A percentile compares a stretch with the other conserved stretches of the same genome.
Conservation (phyloP, 2,113 vertebrate genomes). For the Meriones unguiculatus region DNA sequence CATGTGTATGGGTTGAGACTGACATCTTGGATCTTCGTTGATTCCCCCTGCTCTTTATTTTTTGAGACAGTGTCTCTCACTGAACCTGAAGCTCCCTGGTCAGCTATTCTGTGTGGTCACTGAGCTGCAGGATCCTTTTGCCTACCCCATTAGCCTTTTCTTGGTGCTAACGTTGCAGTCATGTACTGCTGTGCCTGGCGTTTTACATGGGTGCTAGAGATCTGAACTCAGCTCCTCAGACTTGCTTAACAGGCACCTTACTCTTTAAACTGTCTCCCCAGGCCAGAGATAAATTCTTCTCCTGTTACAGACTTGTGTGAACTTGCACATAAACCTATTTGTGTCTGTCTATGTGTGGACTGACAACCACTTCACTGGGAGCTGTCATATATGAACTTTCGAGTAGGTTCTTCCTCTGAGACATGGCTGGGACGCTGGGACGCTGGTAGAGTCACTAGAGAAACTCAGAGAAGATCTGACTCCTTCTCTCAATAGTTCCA, state of each 20-base stretch:
- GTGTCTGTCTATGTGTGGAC: neutral
- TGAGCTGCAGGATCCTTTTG: neutral
- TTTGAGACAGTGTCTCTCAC: neutral
- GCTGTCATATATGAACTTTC: neutral
- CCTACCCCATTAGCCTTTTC: too few species aligned
- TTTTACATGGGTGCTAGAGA: neutral
- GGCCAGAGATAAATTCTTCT: neutral
- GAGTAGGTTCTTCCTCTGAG: neutral
- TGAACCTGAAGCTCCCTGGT: neutral
- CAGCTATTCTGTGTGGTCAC: neutral
- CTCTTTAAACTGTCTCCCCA: neutral
- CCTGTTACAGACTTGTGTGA: neutral
- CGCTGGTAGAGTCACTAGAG: neutral
- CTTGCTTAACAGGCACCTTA: neutral
- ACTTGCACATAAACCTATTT: neutral
- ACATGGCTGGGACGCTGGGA: neutral
- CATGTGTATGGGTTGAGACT: neutral
- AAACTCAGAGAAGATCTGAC: neutral
- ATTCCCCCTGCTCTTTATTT: neutral
- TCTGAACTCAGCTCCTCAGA: neutral
- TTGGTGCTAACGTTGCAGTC: neutral
- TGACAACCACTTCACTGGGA: neutral
- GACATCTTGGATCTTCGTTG: neutral
- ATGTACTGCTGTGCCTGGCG: neutral
- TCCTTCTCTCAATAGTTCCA: neutral